Evolutionary conservation across 2,888 invertebrate species (phyloP).

Genomic region (Neuroscelio doddi): DNA sequence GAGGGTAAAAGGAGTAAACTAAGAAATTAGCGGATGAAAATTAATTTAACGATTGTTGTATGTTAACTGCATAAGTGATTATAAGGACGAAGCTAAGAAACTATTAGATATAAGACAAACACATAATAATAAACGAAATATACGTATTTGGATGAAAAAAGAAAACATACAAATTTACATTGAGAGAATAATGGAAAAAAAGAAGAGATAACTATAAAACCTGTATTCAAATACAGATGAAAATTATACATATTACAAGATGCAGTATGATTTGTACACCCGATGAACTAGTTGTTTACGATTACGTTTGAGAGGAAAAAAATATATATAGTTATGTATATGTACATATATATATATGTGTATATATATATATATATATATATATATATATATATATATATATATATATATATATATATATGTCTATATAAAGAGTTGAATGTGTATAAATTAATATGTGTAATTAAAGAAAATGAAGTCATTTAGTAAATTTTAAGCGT

Average conservation of each 20-base stretch:
- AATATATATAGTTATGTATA: conserved; percentile 61
- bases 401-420: background rate
- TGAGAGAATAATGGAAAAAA: conserved; percentile 15
- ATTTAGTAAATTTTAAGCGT: conserved; percentile 61
- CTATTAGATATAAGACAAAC: conserved; percentile 44
- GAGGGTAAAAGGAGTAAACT: conserved; percentile 52
- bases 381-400: conserved; percentile 38
- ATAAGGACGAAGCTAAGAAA: conserved; percentile 42
- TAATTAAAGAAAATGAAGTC: conserved; percentile 62
- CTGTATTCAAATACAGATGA: conserved; percentile 44
- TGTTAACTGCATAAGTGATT: conserved; percentile 46
- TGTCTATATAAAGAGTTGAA: background rate
- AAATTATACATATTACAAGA: conserved; percentile 9
- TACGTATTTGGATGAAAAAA: background rate
- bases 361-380: no score
- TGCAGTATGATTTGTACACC: conserved; percentile 60
- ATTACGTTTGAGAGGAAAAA: conserved; percentile 65
- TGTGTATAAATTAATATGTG: conserved; percentile 54
- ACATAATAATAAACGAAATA: conserved; percentile 25
- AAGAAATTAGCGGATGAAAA: conserved; percentile 53
- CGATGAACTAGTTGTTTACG: conserved; percentile 62
- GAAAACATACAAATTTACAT: conserved; percentile 12
- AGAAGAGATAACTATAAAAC: conserved; percentile 13
- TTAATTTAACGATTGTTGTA: conserved; percentile 60
- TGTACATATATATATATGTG: no score